Conservation (phyloP, 2,888 invertebrate species). For the Chouioia cunea region DNA sequence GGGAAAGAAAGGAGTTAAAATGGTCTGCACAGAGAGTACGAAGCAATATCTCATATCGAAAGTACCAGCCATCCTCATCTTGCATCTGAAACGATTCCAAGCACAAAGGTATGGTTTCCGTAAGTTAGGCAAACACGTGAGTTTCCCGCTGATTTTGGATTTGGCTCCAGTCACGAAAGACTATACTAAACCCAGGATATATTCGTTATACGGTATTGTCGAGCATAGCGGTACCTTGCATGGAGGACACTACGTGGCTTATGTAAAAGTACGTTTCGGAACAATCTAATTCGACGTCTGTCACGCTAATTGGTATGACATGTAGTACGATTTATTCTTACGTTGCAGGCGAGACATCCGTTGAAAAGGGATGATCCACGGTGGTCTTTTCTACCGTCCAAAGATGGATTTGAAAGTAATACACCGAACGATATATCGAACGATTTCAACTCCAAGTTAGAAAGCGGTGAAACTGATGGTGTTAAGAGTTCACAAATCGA, state of each 20-base stretch:
- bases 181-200: constrained; percentile 74
- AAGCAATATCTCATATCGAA: constrained; percentile 89
- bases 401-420: constrained; percentile 58
- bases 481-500: constrained; percentile 64
- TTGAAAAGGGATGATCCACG: constrained; percentile 75
- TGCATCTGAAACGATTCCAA: constrained; percentile 97
- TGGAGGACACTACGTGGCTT: constrained; percentile 94
- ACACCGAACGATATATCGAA: constrained; percentile 50
- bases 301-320: background rate
- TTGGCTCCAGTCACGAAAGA: constrained; percentile 90
- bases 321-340: constrained; percentile 20
- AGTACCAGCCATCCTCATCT: constrained; percentile 93
- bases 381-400: constrained; percentile 79
- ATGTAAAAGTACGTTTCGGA: constrained; percentile 81
- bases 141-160: constrained; percentile 88
- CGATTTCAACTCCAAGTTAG: constrained; percentile 67
- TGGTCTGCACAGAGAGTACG: constrained; percentile 84
- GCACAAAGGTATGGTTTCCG: constrained; percentile 75
- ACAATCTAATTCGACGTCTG: background rate
- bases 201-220: constrained; percentile 94
- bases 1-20: constrained; percentile 75
- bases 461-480: constrained; percentile 65
- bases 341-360: constrained; percentile 70
- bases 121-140: constrained; percentile 89
- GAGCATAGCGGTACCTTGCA: constrained; percentile 93